Base-by-base conservation (phyloP, 2,888 invertebrate genomes). In the Nymphalis c-album region DNA sequence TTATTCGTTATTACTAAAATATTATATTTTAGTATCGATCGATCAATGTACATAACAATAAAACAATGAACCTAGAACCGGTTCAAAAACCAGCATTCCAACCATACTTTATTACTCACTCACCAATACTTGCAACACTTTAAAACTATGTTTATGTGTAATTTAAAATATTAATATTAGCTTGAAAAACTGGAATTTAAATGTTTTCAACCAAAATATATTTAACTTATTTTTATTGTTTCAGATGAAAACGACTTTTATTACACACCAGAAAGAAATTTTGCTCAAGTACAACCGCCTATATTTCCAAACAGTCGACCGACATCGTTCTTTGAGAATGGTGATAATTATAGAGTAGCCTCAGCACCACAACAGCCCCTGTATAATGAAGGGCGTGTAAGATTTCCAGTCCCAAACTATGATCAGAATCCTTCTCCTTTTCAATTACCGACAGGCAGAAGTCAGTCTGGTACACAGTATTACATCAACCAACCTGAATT, bases 201-300 rank as follows among this genome's bases (percentile, higher is more conserved):
- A 40, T 40, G 4, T 40, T 13, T 40, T 13, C 40, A 40, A 13
- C 13, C 13, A 40, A 13, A 40, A 13, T 13, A 40, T 13, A 13
- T 3, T 2, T 31, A n/a, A 46, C 20, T 64, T 66, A 71, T 78
- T 75, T 74, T 70, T 73, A 71, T 86, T 79, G 80, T 91, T 91
- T 77, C 91, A 92, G 92, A 90, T 85, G 90, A 88, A 77, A 86
- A 88, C 74, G 88, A 90, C 76, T 91, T 87, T 80, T 92, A 87
- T 78, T 90, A 88, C 82, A 83, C 90, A 81, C 90, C 90, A 81
- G 92, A 92, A 85, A 88, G 91, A 85, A 92, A 80, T 82, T 92
- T 88, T 87, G 92, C 92, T 84, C 92, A 92, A 91, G 89, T 91
- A 77, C 91, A 92, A 82, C 92, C 92, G 60, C 85, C 90, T 77